Evolutionary conservation across 2,888 invertebrate species (phyloP).

Genomic region (Cyrtodaria siliqua): DNA sequence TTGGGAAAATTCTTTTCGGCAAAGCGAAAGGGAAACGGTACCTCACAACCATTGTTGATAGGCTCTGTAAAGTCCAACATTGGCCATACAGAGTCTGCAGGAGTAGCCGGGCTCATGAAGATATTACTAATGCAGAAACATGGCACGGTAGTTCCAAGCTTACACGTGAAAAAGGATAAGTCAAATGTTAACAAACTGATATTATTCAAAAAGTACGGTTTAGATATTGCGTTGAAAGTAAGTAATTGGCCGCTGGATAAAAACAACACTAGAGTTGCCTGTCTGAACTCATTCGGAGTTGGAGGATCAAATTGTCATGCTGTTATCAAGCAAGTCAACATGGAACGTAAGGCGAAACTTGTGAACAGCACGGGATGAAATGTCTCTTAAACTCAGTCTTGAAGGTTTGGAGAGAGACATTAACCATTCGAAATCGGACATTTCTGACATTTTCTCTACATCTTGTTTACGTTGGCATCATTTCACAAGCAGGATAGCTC

Average conservation of each 20-base stretch:
- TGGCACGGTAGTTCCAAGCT: slow-evolving; percentile 66
- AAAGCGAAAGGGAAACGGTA: too few relatives aligned
- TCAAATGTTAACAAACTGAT: slow-evolving; percentile 67
- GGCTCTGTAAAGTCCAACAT: slow-evolving; percentile 79
- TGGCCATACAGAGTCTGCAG: slow-evolving; percentile 78
- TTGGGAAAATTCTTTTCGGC: too few relatives aligned
- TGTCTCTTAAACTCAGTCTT: slow-evolving; percentile 1
- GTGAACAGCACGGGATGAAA: slow-evolving; percentile 3
- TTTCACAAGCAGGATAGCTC: slow-evolving; percentile 26
- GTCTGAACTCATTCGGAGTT: slow-evolving; percentile 77
- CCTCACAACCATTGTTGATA: too few relatives aligned
- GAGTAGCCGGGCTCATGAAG: slow-evolving; percentile 76
- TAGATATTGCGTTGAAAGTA: slow-evolving; percentile 6
- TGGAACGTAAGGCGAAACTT: neutral
- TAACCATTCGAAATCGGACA: neutral
- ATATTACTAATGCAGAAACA: slow-evolving; percentile 77
- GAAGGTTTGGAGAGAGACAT: neutral
- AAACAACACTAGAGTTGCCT: slow-evolving; percentile 60
- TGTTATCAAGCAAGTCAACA: slow-evolving; percentile 43
- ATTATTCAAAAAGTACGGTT: slow-evolving; percentile 53
- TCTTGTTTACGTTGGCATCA: slow-evolving; percentile 36
- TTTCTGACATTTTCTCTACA: slow-evolving; percentile 34
- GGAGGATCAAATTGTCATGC: slow-evolving; percentile 80
- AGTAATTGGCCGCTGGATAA: slow-evolving; percentile 43
- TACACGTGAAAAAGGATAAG: slow-evolving; percentile 61